Conservation (phyloP, 2,797 vertebrate genomes). For the Heliangelus exortis region DNA sequence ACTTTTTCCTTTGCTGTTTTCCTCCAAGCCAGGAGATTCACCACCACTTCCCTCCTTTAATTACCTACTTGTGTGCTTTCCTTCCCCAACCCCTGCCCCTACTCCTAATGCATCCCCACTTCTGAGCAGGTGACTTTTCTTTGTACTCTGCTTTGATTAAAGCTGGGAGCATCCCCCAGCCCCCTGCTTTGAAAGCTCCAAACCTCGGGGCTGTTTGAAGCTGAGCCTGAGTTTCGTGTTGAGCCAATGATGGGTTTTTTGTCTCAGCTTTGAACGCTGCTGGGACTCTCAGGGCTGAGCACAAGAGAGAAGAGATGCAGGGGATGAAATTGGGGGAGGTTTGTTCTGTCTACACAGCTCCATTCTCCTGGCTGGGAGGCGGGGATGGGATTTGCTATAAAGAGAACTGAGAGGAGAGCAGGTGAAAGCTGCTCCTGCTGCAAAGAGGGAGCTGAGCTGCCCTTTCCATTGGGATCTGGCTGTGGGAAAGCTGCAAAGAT, state of each 20-base stretch:
- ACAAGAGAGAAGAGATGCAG: no score
- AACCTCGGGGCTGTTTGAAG: neutral
- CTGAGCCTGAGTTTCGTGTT: neutral
- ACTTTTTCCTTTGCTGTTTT: neutral
- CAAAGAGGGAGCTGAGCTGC: neutral
- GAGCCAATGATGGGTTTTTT: neutral
- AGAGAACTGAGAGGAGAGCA: neutral
- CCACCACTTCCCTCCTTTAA: neutral
- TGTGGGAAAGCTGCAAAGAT: neutral
- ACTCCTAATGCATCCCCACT: constrained; percentile 18
- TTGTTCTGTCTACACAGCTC: fast-evolving
- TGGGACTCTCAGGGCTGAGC: neutral
- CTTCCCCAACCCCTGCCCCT: neutral
- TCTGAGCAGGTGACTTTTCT: constrained; percentile 35
- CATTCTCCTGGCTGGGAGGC: neutral
- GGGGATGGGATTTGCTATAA: fast-evolving
- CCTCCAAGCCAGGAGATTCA: neutral
- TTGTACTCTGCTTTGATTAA: constrained; percentile 46
- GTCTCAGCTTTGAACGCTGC: neutral
- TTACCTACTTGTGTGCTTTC: constrained; percentile 24
- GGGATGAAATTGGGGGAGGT: neutral
- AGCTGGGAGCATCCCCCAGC: neutral
- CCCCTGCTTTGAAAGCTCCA: neutral
- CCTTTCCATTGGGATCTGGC: neutral
- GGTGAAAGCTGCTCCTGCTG: neutral